Base-by-base conservation (phyloP, 1,140 invertebrate species). In the Teleopsis dalmanni region DNA sequence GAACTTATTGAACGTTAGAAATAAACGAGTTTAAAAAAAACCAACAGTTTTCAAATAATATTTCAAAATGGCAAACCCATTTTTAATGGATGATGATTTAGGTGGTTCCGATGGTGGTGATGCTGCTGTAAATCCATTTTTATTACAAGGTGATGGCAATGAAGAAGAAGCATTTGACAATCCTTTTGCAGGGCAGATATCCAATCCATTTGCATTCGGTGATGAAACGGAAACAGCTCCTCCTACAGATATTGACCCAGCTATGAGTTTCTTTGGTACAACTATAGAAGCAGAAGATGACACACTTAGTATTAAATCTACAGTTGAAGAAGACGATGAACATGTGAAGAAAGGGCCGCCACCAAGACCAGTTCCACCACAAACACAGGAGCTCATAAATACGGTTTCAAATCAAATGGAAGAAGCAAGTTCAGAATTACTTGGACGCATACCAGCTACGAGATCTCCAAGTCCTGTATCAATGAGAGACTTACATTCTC, bases 381-480 rank as follows among this genome's bases (percentile, higher is more conserved):
- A 77, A 40, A 91, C 88, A 1, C 86, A 91, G 76, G 85, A 91
- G 61, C 73, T 93, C 3, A 84, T 92, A 21, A 76, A 87, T 38
- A 87, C 84, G 11, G 88, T 93, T 0, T 91, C 89, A 19, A 88
- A 86, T 5, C 87, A 87, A 35, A 83, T 93, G 84, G 87, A 92
- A 62, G 86, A 88, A 22, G 88, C 87, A 1, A 91, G 87, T 46
- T 85, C 86, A 16, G 83, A 88, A 65, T 73, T 93, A 37, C 61
- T 91, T 31, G 85, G 90, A 52, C 81, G 88, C 36, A 78, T 91
- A 35, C 84, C 87, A 51, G 84, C 83, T 8, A 90, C 87, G 1
- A 77, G 86, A 51, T 87, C 85, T 1, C 87, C 87, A 0, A 88
- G 85, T 68, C 87, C 87, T 1, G 85, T 88, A 1, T 81, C 86